A percentile compares a stretch with the other conserved stretches of the same genome.
These are phyloP conservation scores for Serranus cabrilla DNA, from an alignment of 2,797 vertebrate genomes.

Conservation along the genomic window DNA sequence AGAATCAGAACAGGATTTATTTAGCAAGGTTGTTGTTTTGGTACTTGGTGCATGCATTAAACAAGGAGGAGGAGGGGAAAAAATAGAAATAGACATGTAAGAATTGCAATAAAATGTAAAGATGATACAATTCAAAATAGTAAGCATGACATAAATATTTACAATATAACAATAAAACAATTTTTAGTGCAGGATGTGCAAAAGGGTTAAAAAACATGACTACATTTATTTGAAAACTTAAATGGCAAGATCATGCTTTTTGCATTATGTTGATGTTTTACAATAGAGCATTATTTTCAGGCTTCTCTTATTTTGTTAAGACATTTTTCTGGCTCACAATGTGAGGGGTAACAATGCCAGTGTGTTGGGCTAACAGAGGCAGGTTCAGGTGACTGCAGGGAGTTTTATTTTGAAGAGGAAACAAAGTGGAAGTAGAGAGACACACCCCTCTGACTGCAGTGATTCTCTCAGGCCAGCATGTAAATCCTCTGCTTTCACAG, in stretches of 20 bases:
- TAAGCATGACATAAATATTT: too few relatives aligned
- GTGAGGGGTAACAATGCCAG: background rate
- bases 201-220: too few relatives aligned
- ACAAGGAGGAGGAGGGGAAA: too few relatives aligned
- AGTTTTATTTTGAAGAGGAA: slow-evolving; percentile 41
- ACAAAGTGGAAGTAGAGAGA: slow-evolving; percentile 13
- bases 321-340: background rate
- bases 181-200: too few relatives aligned
- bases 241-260: background rate
- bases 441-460: background rate
- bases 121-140: too few relatives aligned
- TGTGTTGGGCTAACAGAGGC: background rate
- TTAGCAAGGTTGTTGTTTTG: too few relatives aligned
- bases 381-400: background rate
- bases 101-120: too few relatives aligned
- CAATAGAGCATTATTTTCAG: background rate
- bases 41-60: too few relatives aligned
- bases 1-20: too few relatives aligned
- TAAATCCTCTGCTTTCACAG: background rate
- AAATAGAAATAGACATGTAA: too few relatives aligned
- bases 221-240: background rate
- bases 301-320: background rate
- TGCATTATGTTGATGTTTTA: background rate
- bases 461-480: background rate
- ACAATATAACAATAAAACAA: too few relatives aligned